phyloP scores from a whole-genome alignment of 2,888 invertebrate genomes.

The Acanthosepion pharaonis region DNA sequence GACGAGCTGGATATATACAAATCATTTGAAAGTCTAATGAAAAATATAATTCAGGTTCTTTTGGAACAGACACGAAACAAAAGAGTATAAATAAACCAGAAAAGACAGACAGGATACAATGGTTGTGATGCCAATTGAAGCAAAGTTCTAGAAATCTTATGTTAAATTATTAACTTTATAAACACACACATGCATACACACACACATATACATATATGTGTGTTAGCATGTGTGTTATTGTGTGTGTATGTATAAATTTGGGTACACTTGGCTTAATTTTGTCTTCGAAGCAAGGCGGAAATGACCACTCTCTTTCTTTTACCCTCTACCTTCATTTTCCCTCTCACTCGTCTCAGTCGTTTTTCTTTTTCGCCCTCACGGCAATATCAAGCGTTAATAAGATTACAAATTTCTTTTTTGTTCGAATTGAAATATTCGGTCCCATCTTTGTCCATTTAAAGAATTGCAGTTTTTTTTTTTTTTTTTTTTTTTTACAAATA shows the following conservation, averaged over 20 bases:
- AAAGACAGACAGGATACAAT: background rate
- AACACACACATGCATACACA: background rate
- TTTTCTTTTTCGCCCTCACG: background rate
- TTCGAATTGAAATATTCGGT: background rate
- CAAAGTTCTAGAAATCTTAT: background rate
- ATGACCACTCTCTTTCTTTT: background rate
- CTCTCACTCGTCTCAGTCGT: background rate
- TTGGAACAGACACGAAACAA: slow-evolving; percentile 2
- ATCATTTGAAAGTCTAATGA: slow-evolving; percentile 33
- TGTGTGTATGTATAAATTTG: no score
- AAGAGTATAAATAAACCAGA: background rate
- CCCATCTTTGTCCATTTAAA: background rate
- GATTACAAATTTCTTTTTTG: background rate
- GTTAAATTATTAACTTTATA: background rate
- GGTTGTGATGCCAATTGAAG: background rate
- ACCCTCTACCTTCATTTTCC: background rate
- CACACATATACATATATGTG: background rate
- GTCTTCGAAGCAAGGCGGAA: background rate
- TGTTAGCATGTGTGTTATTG: background rate
- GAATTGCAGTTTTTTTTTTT: background rate
- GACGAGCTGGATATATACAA: background rate
- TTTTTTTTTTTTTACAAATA: background rate
- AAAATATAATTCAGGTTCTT: slow-evolving; percentile 8
- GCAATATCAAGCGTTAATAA: background rate
- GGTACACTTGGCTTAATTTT: background rate